phyloP scores from a whole-genome alignment of 1,140 invertebrate genomes.

The Bilobella aurantiaca region DNA sequence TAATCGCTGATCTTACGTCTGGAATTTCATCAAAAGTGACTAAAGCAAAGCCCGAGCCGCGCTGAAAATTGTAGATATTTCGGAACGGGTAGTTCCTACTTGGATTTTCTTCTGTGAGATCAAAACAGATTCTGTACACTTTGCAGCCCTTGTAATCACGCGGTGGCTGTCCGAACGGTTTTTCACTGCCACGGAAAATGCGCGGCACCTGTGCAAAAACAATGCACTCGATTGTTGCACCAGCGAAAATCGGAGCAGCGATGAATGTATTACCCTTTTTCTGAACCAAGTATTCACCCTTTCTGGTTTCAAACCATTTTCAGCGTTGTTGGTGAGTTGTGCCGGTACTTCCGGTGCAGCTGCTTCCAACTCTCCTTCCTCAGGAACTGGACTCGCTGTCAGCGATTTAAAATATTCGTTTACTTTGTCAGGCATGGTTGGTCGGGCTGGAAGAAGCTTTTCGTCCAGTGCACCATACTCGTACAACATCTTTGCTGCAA shows the following conservation, averaged over 20 bases:
- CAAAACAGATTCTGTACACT: constrained; percentile 11
- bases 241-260: neutral
- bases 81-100: neutral
- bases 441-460: constrained; percentile 45
- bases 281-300: neutral
- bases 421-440: constrained; percentile 1
- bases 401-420: constrained; percentile 13
- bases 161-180: neutral
- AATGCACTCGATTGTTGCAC: neutral
- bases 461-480: constrained; percentile 46
- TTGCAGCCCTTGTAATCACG: neutral
- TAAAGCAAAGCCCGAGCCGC: neutral
- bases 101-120: neutral
- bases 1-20: neutral
- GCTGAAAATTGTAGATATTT: neutral
- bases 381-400: constrained; percentile 45
- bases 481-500: constrained; percentile 57
- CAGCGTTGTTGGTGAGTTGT: neutral
- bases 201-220: constrained; percentile 5
- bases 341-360: neutral
- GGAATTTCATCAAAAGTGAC: neutral
- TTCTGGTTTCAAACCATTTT: neutral
- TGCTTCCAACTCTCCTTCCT: constrained; percentile 15
- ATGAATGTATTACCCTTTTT: neutral
- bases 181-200: neutral